Conservation (phyloP, 2,888 invertebrate species). For the Erebia palarica region DNA sequence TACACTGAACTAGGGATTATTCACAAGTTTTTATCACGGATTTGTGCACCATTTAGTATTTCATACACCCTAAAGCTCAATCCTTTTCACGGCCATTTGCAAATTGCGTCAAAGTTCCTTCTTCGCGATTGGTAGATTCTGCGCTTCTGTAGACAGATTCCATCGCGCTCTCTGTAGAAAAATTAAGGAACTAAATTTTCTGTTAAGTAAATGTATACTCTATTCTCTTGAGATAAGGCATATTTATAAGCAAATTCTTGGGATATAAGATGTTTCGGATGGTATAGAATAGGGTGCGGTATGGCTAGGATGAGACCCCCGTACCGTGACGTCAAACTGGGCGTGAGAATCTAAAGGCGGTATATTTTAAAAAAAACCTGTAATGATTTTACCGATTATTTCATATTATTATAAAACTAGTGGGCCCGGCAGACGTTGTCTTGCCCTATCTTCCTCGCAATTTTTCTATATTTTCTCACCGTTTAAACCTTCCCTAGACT, state of each 20-base stretch:
- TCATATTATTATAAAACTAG: too few relatives aligned
- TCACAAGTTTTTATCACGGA: constrained; percentile 74
- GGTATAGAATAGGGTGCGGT: constrained; percentile 74
- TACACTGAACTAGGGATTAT: constrained; percentile 69
- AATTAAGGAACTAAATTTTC: constrained; percentile 48
- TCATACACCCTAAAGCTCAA: constrained; percentile 77
- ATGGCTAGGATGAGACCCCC: constrained; percentile 74
- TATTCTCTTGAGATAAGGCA: constrained; percentile 26
- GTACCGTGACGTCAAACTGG: constrained; percentile 81
- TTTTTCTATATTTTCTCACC: too few relatives aligned
- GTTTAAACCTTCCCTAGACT: too few relatives aligned
- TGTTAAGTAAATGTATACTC: constrained; percentile 46
- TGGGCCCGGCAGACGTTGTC: too few relatives aligned
- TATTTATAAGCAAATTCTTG: constrained; percentile 29
- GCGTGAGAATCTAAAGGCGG: constrained; percentile 73
- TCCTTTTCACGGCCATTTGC: constrained; percentile 83
- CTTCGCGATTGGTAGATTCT: constrained; percentile 73
- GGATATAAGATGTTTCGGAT: constrained; percentile 53
- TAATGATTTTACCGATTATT: not conserved
- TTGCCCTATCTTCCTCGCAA: too few relatives aligned
- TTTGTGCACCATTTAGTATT: constrained; percentile 75
- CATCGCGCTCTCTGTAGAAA: constrained; percentile 58
- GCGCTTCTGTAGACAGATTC: constrained; percentile 65
- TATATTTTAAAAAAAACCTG: constrained; percentile 48
- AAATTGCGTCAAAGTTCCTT: constrained; percentile 82